These are phyloP conservation scores for Eidolon dupreanum DNA, from an alignment of 2,797 vertebrate species.

Conservation along the genomic window DNA sequence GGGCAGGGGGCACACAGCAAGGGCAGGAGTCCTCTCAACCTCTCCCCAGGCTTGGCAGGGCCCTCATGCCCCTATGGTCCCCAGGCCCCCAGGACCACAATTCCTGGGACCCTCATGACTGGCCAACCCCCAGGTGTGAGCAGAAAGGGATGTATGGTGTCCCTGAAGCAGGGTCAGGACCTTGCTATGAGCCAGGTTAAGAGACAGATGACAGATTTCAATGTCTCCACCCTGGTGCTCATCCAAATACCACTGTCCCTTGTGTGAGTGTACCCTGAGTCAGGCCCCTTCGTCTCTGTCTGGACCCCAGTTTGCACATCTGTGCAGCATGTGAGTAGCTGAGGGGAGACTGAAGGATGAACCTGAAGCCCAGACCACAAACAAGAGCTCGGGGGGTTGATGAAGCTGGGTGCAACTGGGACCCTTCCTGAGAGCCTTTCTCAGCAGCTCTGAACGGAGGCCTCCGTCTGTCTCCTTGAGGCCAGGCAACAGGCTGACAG, in stretches of 20 bases:
- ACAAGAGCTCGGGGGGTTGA: background rate
- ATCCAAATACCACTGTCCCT: background rate
- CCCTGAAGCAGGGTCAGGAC: background rate
- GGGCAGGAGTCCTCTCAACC: background rate
- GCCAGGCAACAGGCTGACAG: background rate
- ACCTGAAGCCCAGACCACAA: background rate
- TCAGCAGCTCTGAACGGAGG: too few species aligned
- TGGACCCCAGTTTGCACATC: background rate
- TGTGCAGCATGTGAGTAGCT: background rate
- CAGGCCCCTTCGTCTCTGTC: background rate
- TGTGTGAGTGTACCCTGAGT: too few species aligned
- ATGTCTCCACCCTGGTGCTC: background rate
- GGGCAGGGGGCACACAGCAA: background rate
- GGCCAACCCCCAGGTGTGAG: background rate
- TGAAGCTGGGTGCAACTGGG: background rate
- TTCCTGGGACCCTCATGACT: background rate
- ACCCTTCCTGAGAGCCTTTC: background rate
- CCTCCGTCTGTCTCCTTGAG: background rate
- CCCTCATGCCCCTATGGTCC: background rate
- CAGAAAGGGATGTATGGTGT: background rate
- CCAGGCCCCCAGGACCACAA: background rate
- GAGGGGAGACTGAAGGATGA: background rate
- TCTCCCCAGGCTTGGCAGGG: background rate
- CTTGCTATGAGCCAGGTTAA: background rate
- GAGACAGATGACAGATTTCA: background rate